Evolutionary conservation across 2,888 invertebrate genomes (phyloP), one percentile per base, ranked within the genome.

Genomic region (Nemurella pictetii): DNA sequence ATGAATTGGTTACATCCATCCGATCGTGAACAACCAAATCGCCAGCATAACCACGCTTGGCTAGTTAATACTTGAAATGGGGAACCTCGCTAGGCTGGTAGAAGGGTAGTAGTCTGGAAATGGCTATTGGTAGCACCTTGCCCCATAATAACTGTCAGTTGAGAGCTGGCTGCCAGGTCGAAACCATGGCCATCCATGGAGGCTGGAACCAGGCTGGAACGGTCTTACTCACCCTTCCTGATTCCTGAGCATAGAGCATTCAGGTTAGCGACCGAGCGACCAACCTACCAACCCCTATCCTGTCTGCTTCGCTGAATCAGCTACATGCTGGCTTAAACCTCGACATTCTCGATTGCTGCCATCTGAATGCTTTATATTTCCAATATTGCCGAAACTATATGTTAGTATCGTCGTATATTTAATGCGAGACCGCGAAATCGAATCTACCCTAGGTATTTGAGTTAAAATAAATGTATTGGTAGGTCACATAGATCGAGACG

Each of bases 81-180:
- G 55, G 5, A 20, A 55, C 55, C 9, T 12, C 9, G 55, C 55
- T 20, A 7, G 55, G 55, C 35, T 12, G 35, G 35, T 35, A 35
- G 35, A 35, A n/a, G n/a, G n/a, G n/a, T n/a, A n/a, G n/a, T n/a
- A n/a, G n/a, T n/a, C n/a, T n/a, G n/a, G n/a, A n/a, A n/a, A n/a
- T 77, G 28, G 25, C 77, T 28, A 28, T n/a, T 28, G 77, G 77
- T 29, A 2, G 78, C 78, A 78, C 78, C 78, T 29, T 78, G 78
- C 30, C 78, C 30, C n/a, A 30, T n/a, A 78, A 78, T 78, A 78
- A 78, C 78, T 78, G 30, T 78, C 78, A 78, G 30, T 78, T 28
- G 78, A 0, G 74, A 74, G 74, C 15, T 12, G 15, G 25, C 15
- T 74, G 9, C 25, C 9, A n/a, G n/a, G n/a, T n/a, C n/a, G n/a